Conservation (phyloP, 2,888 invertebrate genomes). For the Lepidochitona cinerea region DNA sequence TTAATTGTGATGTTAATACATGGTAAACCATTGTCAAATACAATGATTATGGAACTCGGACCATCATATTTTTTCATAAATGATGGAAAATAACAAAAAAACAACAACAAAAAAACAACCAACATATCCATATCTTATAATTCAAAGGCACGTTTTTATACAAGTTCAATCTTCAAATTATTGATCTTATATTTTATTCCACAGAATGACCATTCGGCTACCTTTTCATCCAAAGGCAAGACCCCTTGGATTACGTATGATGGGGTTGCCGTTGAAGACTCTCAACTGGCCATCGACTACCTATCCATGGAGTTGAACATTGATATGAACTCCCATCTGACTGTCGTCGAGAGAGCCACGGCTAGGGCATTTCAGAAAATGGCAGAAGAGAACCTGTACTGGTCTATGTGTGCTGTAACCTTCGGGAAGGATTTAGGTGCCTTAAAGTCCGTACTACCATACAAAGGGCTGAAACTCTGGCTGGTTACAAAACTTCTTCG, state of each 20-base stretch:
- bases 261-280: conserved; percentile 66
- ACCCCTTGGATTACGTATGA: conserved; percentile 70
- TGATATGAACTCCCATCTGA: conserved; percentile 55
- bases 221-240: conserved; percentile 67
- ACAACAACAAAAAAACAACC: no score
- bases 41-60: no score
- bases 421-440: conserved; percentile 48
- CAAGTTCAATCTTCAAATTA: no score
- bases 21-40: no score
- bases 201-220: conserved; percentile 64
- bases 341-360: conserved; percentile 53
- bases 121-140: no score
- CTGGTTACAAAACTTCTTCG: conserved; percentile 39
- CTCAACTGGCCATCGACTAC: conserved; percentile 68
- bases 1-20: no score
- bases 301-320: conserved; percentile 58
- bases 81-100: no score
- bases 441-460: conserved; percentile 32
- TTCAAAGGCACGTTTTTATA: no score
- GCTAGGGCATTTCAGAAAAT: conserved; percentile 66
- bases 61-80: no score
- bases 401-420: conserved; percentile 67
- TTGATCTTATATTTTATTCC: no score
- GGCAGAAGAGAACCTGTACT: conserved; percentile 69
- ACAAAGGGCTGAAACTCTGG: conserved; percentile 45